Conservation (phyloP, 2,113 vertebrate genomes). For the Urocitellus parryii region DNA sequence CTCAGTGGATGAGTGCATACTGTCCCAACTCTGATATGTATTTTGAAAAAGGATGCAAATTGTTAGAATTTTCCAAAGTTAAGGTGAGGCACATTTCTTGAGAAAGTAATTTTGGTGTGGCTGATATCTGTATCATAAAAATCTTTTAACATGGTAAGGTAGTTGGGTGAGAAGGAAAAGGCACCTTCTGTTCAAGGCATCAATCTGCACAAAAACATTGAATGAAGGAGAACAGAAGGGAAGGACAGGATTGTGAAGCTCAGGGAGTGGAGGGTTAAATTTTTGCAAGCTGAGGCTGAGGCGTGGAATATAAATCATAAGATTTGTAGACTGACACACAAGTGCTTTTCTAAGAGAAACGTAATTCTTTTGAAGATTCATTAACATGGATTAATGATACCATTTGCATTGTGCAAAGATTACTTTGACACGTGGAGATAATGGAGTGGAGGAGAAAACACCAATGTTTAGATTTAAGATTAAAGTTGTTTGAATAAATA, state of each 20-base stretch:
- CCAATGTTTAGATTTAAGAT: neutral
- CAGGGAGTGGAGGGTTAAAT: neutral
- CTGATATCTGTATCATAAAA: neutral
- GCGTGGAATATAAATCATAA: neutral
- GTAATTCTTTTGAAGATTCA: neutral
- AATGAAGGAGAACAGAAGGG: neutral
- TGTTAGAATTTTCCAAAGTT: neutral
- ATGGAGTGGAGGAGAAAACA: neutral
- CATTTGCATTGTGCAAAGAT: neutral
- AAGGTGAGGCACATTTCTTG: neutral
- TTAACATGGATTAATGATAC: neutral
- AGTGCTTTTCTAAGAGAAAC: neutral
- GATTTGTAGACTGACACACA: neutral
- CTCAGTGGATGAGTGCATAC: neutral
- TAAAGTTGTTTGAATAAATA: neutral
- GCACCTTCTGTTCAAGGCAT: neutral
- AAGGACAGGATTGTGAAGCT: neutral
- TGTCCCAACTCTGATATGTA: neutral
- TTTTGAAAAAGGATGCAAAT: neutral
- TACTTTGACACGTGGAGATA: neutral
- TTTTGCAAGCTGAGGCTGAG: neutral
- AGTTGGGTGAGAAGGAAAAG: neutral
- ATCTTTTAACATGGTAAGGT: neutral
- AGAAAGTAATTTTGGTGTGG: neutral
- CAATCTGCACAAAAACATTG: neutral